These are phyloP conservation scores for Lynx canadensis DNA, from an alignment of 2,113 vertebrate genomes.

Conservation along the genomic window DNA sequence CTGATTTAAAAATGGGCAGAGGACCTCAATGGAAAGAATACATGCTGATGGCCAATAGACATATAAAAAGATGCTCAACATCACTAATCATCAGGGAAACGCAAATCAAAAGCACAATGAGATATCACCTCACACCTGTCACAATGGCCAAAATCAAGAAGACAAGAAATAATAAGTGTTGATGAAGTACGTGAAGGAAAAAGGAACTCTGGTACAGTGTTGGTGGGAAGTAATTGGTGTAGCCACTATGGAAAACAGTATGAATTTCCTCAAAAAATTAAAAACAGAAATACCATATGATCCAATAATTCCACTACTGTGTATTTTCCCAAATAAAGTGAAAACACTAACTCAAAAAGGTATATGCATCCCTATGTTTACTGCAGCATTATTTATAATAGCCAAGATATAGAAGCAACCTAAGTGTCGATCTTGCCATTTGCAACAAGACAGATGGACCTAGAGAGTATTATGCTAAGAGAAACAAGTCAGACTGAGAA, in stretches of 20 bases:
- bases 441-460: background rate
- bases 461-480: background rate
- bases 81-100: background rate
- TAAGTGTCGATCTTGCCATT: background rate
- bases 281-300: background rate
- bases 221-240: background rate
- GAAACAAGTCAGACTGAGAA: background rate
- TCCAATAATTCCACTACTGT: background rate
- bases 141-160: background rate
- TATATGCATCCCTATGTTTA: background rate
- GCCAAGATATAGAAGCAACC: background rate
- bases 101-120: background rate
- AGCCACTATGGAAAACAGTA: background rate
- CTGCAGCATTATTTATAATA: background rate
- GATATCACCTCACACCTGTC: background rate
- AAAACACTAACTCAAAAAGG: background rate
- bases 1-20: background rate
- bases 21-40: background rate
- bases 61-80: background rate
- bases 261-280: background rate
- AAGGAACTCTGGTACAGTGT: background rate
- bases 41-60: background rate
- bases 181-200: background rate
- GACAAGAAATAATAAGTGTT: background rate
- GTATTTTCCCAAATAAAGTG: background rate